Evolutionary conservation across 2,888 invertebrate species (phyloP).

Genomic region (Pheosia gnoma): DNA sequence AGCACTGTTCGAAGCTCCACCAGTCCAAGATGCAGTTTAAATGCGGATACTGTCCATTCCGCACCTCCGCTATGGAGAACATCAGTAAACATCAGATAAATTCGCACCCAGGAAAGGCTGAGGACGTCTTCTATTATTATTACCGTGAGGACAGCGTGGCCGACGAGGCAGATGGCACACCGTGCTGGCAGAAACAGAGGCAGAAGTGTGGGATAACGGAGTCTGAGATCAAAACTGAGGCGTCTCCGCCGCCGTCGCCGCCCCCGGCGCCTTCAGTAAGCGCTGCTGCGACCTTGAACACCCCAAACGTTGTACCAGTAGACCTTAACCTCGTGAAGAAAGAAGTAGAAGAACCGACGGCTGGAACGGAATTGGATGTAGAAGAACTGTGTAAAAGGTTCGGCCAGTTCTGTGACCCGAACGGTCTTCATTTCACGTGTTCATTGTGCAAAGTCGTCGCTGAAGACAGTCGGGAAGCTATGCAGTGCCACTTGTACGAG

Average conservation of each 20-base stretch:
- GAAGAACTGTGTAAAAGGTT: conserved; percentile 61
- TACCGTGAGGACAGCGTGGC: conserved; percentile 73
- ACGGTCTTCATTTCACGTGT: conserved; percentile 83
- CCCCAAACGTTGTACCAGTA: conserved; percentile 18
- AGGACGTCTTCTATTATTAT: conserved; percentile 79
- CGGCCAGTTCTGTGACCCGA: conserved; percentile 76
- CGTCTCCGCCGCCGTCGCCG: conserved; percentile 16
- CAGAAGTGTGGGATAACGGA: conserved; percentile 41
- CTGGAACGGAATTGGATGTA: conserved; percentile 38
- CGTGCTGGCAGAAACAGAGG: conserved; percentile 67
- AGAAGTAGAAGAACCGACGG: conserved; percentile 43
- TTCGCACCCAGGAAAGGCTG: conserved; percentile 78
- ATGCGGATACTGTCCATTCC: conserved; percentile 87
- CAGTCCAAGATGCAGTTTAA: conserved; percentile 87
- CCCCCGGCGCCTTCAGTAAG: conserved; percentile 20
- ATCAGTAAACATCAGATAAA: conserved; percentile 85
- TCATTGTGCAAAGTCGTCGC: conserved; percentile 85
- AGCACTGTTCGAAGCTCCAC: conserved; percentile 85
- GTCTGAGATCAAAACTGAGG: conserved; percentile 56
- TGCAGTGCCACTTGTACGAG: conserved; percentile 87
- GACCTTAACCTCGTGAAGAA: conserved; percentile 70
- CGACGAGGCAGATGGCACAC: conserved; percentile 58
- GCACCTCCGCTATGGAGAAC: conserved; percentile 77
- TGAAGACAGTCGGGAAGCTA: conserved; percentile 83
- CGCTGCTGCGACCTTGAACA: neutral